phyloP scores from a whole-genome alignment of 2,888 invertebrate genomes.

The Trichopria drosophilae region DNA sequence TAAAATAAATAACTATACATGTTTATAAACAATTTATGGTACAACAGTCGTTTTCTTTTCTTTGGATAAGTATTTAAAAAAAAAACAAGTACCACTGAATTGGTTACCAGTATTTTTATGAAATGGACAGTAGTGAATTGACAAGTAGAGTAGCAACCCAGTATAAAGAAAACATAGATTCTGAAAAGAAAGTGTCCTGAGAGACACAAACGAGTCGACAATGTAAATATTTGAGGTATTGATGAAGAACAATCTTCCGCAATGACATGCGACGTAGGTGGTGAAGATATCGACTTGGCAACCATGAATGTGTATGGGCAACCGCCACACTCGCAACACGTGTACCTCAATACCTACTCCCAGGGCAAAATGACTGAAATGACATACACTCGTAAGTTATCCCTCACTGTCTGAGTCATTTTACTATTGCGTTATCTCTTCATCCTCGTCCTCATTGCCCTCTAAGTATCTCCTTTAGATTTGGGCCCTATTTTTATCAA shows the following conservation, averaged over 20 bases:
- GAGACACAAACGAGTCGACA: too few relatives aligned
- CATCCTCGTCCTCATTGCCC: slow-evolving; percentile 12
- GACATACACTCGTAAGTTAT: slow-evolving; percentile 77
- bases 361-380: slow-evolving; percentile 78
- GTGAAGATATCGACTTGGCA: slow-evolving; percentile 58
- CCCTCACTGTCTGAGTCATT: slow-evolving; percentile 48
- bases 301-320: slow-evolving; percentile 70
- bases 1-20: too few relatives aligned
- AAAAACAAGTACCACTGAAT: too few relatives aligned
- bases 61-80: too few relatives aligned
- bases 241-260: slow-evolving; percentile 41
- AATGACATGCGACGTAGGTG: slow-evolving; percentile 52
- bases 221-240: slow-evolving; percentile 47
- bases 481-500: slow-evolving; percentile 1
- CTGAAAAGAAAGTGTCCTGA: slow-evolving; percentile 21
- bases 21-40: too few relatives aligned
- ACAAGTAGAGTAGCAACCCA: slow-evolving; percentile 47
- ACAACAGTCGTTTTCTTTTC: too few relatives aligned
- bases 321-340: slow-evolving; percentile 75
- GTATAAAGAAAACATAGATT: slow-evolving; percentile 37
- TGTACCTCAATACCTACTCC: slow-evolving; percentile 81
- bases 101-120: too few relatives aligned
- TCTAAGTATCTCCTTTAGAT: slow-evolving; percentile 2
- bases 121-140: too few relatives aligned
- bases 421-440: slow-evolving; percentile 34